A percentile compares a stretch with the other conserved stretches of the same genome.
Evolutionary conservation across 1,140 invertebrate species (phyloP).

Genomic region (Scaptomyza graminum): DNA sequence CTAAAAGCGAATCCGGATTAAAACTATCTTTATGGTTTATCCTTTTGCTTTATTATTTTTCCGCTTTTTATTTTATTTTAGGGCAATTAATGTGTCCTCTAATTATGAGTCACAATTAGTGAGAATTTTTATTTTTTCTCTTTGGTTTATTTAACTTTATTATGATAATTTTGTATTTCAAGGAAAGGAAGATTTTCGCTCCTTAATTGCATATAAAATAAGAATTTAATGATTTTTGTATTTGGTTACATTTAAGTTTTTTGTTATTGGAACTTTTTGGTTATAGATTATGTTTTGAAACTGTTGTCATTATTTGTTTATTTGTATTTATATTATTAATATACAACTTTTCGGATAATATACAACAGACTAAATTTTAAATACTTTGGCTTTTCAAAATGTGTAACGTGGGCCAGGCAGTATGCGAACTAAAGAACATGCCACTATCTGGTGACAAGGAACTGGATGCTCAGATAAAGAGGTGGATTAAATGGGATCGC

Average conservation of each 20-base stretch:
- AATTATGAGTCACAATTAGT: conserved; percentile 42
- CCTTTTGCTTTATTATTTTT: not conserved
- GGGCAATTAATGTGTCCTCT: conserved; percentile 21
- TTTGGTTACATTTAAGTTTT: not conserved
- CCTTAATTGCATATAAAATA: too few species aligned
- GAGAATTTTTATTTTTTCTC: not conserved
- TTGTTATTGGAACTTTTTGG: not conserved
- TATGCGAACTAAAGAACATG: conserved; percentile 47
- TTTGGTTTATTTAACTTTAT: too few species aligned
- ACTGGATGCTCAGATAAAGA: conserved; percentile 54
- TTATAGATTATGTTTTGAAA: not conserved
- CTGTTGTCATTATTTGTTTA: conserved; percentile 18
- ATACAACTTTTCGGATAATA: not conserved
- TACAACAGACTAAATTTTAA: conserved; percentile 7
- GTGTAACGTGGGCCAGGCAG: conserved; percentile 34
- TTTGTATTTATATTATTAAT: conserved; percentile 1
- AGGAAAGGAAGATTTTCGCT: too few species aligned
- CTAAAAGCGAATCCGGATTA: conserved; percentile 2
- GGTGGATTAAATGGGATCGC: conserved; percentile 64
- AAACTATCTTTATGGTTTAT: not conserved
- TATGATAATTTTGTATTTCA: conserved; percentile 36
- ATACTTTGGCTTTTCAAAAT: conserved; percentile 17
- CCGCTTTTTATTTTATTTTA: too few species aligned
- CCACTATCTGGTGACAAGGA: conserved; percentile 55
- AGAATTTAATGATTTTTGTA: too few species aligned